Evolutionary conservation across 2,797 vertebrate species (phyloP).

Genomic region (Cheirogaleus major): DNA sequence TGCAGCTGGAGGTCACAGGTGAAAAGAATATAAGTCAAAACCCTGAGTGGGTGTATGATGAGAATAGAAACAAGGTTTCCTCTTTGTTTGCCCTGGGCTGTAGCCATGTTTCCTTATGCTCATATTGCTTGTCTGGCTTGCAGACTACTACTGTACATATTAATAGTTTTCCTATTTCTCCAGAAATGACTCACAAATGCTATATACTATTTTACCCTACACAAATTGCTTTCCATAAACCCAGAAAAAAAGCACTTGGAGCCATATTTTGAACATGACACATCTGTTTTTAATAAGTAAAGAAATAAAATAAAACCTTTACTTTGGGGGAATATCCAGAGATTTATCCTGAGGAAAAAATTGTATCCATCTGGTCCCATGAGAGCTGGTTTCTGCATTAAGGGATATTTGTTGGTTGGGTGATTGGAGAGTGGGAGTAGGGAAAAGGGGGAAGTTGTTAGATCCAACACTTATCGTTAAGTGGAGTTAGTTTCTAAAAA

Average conservation of each 20-base stretch:
- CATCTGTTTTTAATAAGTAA: conserved; percentile 86
- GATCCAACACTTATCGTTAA: conserved; percentile 85
- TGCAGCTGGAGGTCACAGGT: neutral
- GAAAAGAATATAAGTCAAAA: neutral
- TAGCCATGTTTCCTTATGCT: neutral
- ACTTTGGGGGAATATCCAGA: conserved; percentile 77
- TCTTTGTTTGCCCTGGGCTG: neutral
- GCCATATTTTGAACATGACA: conserved; percentile 76
- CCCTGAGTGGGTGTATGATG: neutral
- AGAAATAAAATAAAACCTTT: conserved; percentile 82
- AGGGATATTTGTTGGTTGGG: conserved; percentile 73
- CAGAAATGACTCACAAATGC: conserved; percentile 66
- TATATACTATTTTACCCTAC: conserved; percentile 69
- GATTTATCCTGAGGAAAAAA: conserved; percentile 80
- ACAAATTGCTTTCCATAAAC: conserved; percentile 77
- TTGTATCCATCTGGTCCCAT: conserved; percentile 82
- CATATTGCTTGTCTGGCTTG: neutral
- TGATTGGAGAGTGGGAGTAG: conserved; percentile 81
- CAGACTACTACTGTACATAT: conserved; percentile 16
- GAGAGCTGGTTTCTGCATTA: conserved; percentile 84
- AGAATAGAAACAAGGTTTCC: neutral
- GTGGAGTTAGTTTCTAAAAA: conserved; percentile 84
- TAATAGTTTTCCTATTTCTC: conserved; percentile 17
- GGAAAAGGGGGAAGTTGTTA: conserved; percentile 75
- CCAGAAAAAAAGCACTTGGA: conserved; percentile 56